These are phyloP conservation scores for Grantiella picta DNA, from an alignment of 2,113 vertebrate species.

Conservation along the genomic window DNA sequence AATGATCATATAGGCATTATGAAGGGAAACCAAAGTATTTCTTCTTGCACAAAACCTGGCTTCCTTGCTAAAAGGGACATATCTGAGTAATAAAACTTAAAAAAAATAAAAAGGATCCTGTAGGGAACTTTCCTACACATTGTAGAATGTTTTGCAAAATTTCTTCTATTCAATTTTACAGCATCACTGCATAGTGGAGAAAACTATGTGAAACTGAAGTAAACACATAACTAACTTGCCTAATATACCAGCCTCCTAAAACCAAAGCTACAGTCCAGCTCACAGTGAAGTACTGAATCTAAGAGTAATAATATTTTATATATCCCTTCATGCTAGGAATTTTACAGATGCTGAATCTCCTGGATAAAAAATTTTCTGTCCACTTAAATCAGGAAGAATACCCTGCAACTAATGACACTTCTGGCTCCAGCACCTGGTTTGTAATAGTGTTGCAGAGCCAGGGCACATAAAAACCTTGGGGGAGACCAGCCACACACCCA, in stretches of 20 bases:
- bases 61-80: not conserved
- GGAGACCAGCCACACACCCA: accelerated
- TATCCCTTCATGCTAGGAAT: not conserved
- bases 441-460: not conserved
- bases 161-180: not conserved
- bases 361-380: not conserved
- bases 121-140: not conserved
- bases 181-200: accelerated
- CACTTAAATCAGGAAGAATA: not conserved
- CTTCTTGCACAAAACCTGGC: not conserved
- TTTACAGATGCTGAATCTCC: not conserved
- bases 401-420: not conserved
- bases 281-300: not conserved
- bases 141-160: not conserved
- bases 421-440: accelerated
- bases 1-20: not conserved
- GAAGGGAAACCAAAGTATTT: not conserved
- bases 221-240: not conserved
- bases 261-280: not conserved
- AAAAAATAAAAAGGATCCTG: not conserved
- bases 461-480: not conserved
- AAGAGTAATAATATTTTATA: not conserved
- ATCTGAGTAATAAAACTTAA: accelerated
- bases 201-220: not conserved
- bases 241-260: not conserved